Evolutionary conservation across 2,888 invertebrate genomes (phyloP).

Genomic region (Xanthorhoe designata): DNA sequence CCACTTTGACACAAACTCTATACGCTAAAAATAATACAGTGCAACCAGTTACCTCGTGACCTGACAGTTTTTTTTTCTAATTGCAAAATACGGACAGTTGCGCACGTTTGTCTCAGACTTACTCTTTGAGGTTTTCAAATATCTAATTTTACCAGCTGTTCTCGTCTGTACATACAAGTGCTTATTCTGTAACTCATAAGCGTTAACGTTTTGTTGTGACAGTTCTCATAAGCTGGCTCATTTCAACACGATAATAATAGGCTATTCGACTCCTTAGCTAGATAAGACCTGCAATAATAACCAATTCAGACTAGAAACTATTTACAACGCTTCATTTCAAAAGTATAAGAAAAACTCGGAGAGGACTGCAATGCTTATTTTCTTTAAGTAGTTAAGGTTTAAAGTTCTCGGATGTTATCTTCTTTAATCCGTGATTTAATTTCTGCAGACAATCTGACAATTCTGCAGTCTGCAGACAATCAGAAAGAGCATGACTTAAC

Average conservation of each 20-base stretch:
- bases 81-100: too few species aligned
- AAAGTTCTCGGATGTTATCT: constrained; percentile 31
- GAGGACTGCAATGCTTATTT: constrained; percentile 21
- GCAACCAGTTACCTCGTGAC: too few species aligned
- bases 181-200: constrained; percentile 42
- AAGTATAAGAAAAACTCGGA: constrained; percentile 13
- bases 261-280: constrained; percentile 3
- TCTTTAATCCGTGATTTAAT: constrained; percentile 45
- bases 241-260: constrained; percentile 36
- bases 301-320: background rate
- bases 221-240: constrained; percentile 38
- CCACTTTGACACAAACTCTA: too few species aligned
- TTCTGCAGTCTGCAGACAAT: too few species aligned
- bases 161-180: constrained; percentile 12
- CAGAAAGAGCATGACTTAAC: too few species aligned
- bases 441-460: constrained; percentile 30
- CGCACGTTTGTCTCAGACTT: too few species aligned
- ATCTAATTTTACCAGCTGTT: constrained; percentile 10
- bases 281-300: background rate
- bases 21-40: too few species aligned
- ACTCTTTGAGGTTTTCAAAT: too few species aligned
- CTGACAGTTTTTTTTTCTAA: too few species aligned
- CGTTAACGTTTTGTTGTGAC: constrained; percentile 42
- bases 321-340: constrained; percentile 2
- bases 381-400: constrained; percentile 30